A percentile compares a stretch with the other conserved stretches of the same genome.
These are phyloP conservation scores for Peromyscus maniculatus DNA, from an alignment of 2,113 vertebrate species.

Conservation along the genomic window DNA sequence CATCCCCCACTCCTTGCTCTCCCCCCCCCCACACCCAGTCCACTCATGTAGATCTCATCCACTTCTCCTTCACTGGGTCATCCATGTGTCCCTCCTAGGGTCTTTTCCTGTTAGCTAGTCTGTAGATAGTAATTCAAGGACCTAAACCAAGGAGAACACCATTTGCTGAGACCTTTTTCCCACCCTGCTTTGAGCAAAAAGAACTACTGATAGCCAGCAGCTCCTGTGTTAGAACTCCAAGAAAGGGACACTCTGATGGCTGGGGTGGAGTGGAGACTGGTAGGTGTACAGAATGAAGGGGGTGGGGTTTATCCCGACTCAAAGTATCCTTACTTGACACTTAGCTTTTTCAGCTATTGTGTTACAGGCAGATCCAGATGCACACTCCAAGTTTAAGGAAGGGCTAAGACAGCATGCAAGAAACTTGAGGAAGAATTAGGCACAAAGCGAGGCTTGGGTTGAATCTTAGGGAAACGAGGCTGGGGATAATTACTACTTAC, in stretches of 20 bases:
- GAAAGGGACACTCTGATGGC: background rate
- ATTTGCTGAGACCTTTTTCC: background rate
- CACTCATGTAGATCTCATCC: too few relatives aligned
- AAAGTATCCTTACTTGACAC: background rate
- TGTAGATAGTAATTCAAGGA: background rate
- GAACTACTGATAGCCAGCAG: background rate
- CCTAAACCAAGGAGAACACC: conserved; percentile 9
- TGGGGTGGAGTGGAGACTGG: too few relatives aligned
- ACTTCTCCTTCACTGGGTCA: too few relatives aligned
- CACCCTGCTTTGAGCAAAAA: conserved; percentile 15
- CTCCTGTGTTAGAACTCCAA: background rate
- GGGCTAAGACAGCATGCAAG: background rate
- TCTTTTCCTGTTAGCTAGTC: too few relatives aligned
- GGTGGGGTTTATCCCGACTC: background rate
- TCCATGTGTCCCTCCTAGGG: too few relatives aligned
- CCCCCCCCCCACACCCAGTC: too few relatives aligned
- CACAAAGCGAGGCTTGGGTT: background rate
- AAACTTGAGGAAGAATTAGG: background rate
- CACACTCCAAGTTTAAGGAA: background rate
- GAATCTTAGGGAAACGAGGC: background rate
- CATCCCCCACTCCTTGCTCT: too few relatives aligned
- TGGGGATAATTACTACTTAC: background rate
- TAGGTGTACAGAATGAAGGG: background rate
- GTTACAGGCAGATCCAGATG: background rate
- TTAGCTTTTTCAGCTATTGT: background rate